Percentiles rank a stretch among this genome's conserved stretches.
Conservation (phyloP, 1,140 invertebrate species). For the Zaprionus inermis region DNA sequence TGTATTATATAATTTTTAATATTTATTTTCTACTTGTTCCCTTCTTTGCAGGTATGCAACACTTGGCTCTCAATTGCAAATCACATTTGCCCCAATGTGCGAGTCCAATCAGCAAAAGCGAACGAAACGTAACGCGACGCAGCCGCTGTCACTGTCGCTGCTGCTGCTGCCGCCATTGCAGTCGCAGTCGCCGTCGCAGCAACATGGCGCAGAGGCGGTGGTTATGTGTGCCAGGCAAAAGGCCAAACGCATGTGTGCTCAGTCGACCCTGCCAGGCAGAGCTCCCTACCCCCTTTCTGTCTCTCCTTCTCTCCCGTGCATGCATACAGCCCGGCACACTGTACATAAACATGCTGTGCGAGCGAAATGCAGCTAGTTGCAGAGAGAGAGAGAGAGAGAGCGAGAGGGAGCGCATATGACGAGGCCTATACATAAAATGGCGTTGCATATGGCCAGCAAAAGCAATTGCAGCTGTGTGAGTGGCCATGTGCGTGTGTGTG, state of each 20-base stretch:
- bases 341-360: slow-evolving; percentile 35
- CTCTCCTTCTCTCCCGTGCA: slow-evolving; percentile 1
- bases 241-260: slow-evolving; percentile 76
- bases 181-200: slow-evolving; percentile 10
- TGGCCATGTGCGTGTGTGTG: slow-evolving; percentile 18
- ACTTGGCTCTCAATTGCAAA: not conserved
- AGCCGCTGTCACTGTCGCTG: slow-evolving; percentile 35
- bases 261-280: slow-evolving; percentile 50
- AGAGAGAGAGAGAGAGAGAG: slow-evolving; percentile 14
- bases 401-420: slow-evolving; percentile 47
- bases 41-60: no score
- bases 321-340: slow-evolving; percentile 8
- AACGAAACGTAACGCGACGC: slow-evolving; percentile 55
- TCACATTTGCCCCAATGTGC: slow-evolving; percentile 46
- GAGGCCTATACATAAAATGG: slow-evolving; percentile 72
- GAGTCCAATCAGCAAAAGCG: slow-evolving; percentile 67
- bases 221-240: slow-evolving; percentile 80
- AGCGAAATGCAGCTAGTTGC: slow-evolving; percentile 18
- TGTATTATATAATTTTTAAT: no score
- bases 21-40: no score
- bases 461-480: slow-evolving; percentile 39
- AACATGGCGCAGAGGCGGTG: slow-evolving; percentile 39
- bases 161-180: slow-evolving; percentile 1
- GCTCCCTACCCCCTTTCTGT: not conserved
- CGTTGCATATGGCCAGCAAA: slow-evolving; percentile 63